Base-by-base conservation (phyloP, 2,888 invertebrate species). In the Diploptera punctata region DNA sequence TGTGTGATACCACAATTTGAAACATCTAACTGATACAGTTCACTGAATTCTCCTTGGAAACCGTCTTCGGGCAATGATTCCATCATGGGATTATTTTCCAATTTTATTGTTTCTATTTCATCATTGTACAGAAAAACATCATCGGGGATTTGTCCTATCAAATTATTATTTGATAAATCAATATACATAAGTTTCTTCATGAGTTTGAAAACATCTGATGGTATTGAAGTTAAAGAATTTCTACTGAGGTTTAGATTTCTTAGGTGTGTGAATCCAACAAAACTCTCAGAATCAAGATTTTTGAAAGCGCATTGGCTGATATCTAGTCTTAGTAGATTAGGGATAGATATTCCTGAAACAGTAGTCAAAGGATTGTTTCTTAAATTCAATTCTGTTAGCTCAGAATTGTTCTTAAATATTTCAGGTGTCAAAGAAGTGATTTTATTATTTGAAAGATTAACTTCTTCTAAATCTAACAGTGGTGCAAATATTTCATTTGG, bases 81-180 rank as follows among this genome's bases (percentile, higher is more conserved):
- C 54, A 94, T 82, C 61, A 86, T 85, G 2, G 89, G 88, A 80
- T 93, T 93, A 76, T 91, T 88, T 75, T 90, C 91, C 79, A 93
- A 86, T 76, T 89, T 86, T 75, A 93, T 86, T 76, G 89, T 88
- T 77, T 91, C 89, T 60, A 93, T 81, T 78, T 90, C 88, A 16
- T 87, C 85, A 80, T 93, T 93, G 78, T 88, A 87, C 75, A 87
- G 87, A 79, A 94, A 91, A 67, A 93, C 85, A 80, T 90, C 86
- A 72, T 88, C 87, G 0, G 89, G 90, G 38, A 93, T 83, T 74
- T 88, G 87, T 69, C 88, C 88, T 67, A 84, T 86, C 33, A 94
- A 81, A 74, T 89, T 86, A 80, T 94, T 94, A 77, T 89, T 87
- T 2, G 93, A 92, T 74, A 94, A 85, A 81, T 94, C 92, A 75